Evolutionary conservation across 2,888 invertebrate genomes (phyloP).

Genomic region (Pseudococcus jackbeardsleyi): DNA sequence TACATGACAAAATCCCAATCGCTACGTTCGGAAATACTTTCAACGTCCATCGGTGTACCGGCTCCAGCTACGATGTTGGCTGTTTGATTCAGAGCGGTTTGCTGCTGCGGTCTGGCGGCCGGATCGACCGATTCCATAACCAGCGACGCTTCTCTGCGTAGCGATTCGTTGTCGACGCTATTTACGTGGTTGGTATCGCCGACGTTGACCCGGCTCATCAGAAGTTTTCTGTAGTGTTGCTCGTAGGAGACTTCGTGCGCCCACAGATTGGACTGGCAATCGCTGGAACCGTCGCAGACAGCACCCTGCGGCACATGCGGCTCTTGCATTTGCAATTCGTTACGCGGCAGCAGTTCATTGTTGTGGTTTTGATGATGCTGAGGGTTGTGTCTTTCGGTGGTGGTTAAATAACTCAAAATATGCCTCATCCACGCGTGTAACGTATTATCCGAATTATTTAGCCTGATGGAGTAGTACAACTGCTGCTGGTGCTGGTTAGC

Average conservation of each 20-base stretch:
- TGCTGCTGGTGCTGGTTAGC: conserved; percentile 20
- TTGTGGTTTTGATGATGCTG: no score
- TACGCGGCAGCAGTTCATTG: background rate
- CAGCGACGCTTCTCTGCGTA: conserved; percentile 55
- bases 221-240: conserved; percentile 54
- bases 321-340: conserved; percentile 17
- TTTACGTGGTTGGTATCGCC: conserved; percentile 38
- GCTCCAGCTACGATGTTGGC: background rate
- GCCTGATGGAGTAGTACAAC: conserved; percentile 60
- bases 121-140: conserved; percentile 58
- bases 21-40: background rate
- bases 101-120: background rate
- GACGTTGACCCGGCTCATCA: conserved; percentile 59
- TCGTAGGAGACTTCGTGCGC: conserved; percentile 59
- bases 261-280: conserved; percentile 53
- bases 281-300: conserved; percentile 61
- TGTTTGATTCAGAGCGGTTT: background rate
- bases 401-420: conserved; percentile 51
- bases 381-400: background rate
- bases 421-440: conserved; percentile 60
- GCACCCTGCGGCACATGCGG: conserved; percentile 27
- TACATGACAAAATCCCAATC: conserved; percentile 61
- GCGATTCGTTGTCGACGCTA: conserved; percentile 58
- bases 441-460: conserved; percentile 56
- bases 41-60: conserved; percentile 6